Base-by-base conservation (phyloP, 1,140 invertebrate genomes). In the Pollicipes pollicipes region DNA sequence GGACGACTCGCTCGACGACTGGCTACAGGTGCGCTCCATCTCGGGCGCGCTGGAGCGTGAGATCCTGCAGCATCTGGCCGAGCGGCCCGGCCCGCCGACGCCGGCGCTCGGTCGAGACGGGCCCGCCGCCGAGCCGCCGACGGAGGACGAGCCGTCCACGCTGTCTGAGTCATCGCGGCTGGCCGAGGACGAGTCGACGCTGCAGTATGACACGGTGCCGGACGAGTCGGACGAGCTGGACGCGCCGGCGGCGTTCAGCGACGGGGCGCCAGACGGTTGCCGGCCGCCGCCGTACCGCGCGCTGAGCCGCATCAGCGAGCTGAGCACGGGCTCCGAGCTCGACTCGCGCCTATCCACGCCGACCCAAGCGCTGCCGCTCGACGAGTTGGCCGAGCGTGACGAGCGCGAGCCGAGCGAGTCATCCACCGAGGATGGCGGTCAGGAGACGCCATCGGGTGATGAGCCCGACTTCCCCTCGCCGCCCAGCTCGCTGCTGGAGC, bases 321-420 rank as follows among this genome's bases (percentile, higher is more conserved):
- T 90, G 30, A 91, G 90, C 72, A 92, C 90, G 16, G 89, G 90
- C 26, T 93, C 90, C 0, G 90, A 91, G 76, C 88, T 88, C 77
- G 88, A 87, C 69, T 82, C 83, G 76, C 83, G 85, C 3, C 68
- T 88, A 87, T 76, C 66, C 3, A 73, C 72, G 64, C 35, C 30
- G 29, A 70, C 72, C 2, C n/a, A 45, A 0, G 27, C 3, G 24
- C 1, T 29, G 3, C 71, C 71, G 29, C 37, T 30, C 64, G 32
- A 68, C 1, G 24, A 66, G 64, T n/a, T 27, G 66, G 17, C 68
- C 2, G 69, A n/a, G 8, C 67, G 37, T 8, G 27, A 3, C 69
- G 35, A 17, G 58, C 16, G 29, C 30, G 66, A 30, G 28, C 70
- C 70, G 64, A 66, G 27, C 70, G 45, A 70, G 30, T 66, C 64